A percentile compares a stretch with the other conserved stretches of the same genome.
Evolutionary conservation across 2,113 vertebrate genomes (phyloP).

Genomic region (Engystomops pustulosus): DNA sequence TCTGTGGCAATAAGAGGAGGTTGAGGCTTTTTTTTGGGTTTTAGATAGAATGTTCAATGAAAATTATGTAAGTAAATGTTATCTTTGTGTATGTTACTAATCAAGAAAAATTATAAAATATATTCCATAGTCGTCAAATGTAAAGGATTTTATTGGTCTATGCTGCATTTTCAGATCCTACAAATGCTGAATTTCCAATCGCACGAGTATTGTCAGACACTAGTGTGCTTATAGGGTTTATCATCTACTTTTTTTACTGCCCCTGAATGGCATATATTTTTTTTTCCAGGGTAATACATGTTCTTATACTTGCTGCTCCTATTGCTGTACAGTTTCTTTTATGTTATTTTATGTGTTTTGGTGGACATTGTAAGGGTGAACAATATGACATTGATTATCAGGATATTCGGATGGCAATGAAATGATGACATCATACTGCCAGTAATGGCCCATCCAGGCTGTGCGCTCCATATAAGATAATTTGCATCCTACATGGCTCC

Average conservation of each 20-base stretch:
- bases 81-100: background rate
- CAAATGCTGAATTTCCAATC: background rate
- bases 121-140: background rate
- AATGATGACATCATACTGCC: background rate
- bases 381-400: background rate
- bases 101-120: background rate
- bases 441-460: background rate
- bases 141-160: background rate
- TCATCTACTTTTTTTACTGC: background rate
- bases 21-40: background rate
- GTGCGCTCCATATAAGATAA: too few relatives aligned
- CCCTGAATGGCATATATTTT: background rate
- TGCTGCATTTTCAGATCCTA: background rate
- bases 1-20: background rate
- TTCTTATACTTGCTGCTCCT: background rate
- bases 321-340: too few relatives aligned
- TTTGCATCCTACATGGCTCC: background rate
- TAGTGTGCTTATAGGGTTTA: background rate
- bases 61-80: background rate
- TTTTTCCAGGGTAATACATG: background rate
- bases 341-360: too few relatives aligned
- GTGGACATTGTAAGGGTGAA: background rate
- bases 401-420: background rate
- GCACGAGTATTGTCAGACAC: background rate
- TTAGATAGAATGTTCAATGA: background rate